A percentile compares a stretch with the other conserved stretches of the same genome.
Evolutionary conservation across 2,113 vertebrate species (phyloP).

Genomic region (Benitochromis conjunctus): DNA sequence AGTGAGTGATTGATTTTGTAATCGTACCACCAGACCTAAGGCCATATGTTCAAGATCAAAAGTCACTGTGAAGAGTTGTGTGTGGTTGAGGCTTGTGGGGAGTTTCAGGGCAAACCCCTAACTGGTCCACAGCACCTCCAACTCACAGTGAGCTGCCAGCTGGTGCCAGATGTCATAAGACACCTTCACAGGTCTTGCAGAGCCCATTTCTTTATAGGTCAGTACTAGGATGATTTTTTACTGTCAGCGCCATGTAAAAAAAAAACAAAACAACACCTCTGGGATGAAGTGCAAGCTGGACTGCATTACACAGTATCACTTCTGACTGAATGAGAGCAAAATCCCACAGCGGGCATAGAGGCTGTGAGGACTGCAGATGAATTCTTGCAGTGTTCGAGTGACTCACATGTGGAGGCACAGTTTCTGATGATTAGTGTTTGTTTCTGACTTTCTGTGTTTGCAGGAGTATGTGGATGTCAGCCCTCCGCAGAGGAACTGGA

Average conservation of each 20-base stretch:
- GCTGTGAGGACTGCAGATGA: not conserved
- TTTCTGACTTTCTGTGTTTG: not conserved
- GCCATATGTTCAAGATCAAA: not conserved
- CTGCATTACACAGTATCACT: not conserved
- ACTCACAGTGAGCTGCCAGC: not conserved
- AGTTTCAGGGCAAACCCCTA: not conserved
- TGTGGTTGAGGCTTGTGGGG: not conserved
- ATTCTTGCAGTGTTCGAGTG: not conserved
- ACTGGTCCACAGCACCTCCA: not conserved
- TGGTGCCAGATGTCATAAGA: not conserved
- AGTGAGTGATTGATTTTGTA: too few species aligned
- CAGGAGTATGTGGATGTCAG: conserved; percentile 89
- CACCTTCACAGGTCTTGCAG: not conserved
- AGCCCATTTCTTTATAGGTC: not conserved
- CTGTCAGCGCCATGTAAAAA: not conserved
- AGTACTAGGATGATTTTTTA: not conserved
- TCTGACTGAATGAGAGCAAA: not conserved
- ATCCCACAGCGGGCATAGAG: not conserved
- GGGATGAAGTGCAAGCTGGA: not conserved
- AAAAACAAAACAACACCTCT: not conserved
- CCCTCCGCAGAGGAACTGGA: conserved; percentile 91
- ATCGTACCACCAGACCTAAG: too few species aligned
- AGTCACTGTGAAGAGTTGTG: not conserved
- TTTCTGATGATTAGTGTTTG: not conserved
- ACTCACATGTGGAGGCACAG: not conserved